phyloP scores from a whole-genome alignment of 2,888 invertebrate species.

The Phengaris alcon region DNA sequence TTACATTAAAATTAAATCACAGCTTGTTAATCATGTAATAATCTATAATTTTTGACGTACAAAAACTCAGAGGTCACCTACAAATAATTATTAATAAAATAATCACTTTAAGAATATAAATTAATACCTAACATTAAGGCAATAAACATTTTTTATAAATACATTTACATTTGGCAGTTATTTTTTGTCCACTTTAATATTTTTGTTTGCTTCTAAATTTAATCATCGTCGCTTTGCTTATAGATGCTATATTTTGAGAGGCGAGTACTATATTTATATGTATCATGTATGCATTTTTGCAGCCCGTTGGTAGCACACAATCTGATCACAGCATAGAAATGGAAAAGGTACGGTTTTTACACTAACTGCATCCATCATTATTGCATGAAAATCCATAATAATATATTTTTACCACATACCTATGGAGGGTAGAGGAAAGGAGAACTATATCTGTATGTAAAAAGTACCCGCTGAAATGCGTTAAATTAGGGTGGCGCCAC shows the following conservation, averaged over 20 bases:
- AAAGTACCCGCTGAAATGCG: too few relatives aligned
- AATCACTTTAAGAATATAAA: not conserved
- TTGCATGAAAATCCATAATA: slow-evolving; percentile 42
- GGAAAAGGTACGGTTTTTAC: slow-evolving; percentile 78
- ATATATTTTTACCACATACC: not conserved
- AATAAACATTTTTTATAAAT: not conserved
- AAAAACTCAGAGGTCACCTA: not conserved
- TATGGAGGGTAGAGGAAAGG: too few relatives aligned
- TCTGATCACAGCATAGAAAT: slow-evolving; percentile 77
- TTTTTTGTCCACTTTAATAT: not conserved
- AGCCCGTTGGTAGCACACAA: slow-evolving; percentile 78
- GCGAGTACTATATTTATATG: slow-evolving; percentile 59
- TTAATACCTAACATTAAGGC: not conserved
- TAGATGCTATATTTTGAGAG: slow-evolving; percentile 46
- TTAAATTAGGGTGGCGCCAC: too few relatives aligned
- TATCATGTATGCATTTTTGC: slow-evolving; percentile 78
- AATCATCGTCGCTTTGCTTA: slow-evolving; percentile 33
- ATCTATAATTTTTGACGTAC: not conserved
- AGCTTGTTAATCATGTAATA: not conserved
- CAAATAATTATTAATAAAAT: not conserved
- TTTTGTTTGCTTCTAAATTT: not conserved
- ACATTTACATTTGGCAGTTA: not conserved
- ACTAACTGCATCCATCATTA: slow-evolving; percentile 56
- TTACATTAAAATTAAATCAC: not conserved
- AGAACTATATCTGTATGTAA: too few relatives aligned